Evolutionary conservation across 2,888 invertebrate genomes (phyloP).

Genomic region (Pycnomerus fuliginosus): DNA sequence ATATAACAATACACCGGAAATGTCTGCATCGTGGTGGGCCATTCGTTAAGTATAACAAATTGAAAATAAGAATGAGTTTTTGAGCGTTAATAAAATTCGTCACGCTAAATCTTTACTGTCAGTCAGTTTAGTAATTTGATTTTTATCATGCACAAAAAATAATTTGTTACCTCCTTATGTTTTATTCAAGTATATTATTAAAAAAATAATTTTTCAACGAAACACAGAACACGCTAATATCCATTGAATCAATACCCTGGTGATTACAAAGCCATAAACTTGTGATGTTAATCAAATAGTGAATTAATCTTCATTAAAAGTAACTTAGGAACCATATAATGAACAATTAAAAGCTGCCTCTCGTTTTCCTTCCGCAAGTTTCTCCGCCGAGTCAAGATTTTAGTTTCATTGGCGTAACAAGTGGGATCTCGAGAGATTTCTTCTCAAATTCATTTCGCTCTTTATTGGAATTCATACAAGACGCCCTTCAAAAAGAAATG

Average conservation of each 20-base stretch:
- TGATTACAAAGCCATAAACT: slow-evolving; percentile 22
- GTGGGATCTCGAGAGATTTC: slow-evolving; percentile 18
- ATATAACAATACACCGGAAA: no score
- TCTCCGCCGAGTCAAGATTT: slow-evolving; percentile 13
- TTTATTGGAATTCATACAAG: slow-evolving; percentile 11
- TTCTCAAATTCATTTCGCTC: slow-evolving; percentile 13
- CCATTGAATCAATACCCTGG: not conserved
- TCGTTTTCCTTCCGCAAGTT: slow-evolving; percentile 21
- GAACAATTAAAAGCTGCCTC: slow-evolving; percentile 39
- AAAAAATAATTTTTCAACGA: slow-evolving; percentile 19
- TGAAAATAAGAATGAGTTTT: slow-evolving; percentile 5
- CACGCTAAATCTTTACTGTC: slow-evolving; percentile 7
- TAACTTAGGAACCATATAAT: slow-evolving; percentile 42
- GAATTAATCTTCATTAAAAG: slow-evolving; percentile 45
- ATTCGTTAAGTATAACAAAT: no score
- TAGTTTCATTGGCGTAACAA: slow-evolving; percentile 22
- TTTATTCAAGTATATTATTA: slow-evolving; percentile 19
- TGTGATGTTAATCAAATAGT: slow-evolving; percentile 38
- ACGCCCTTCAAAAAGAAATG: no score
- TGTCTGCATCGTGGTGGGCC: no score
- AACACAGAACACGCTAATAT: slow-evolving; percentile 1
- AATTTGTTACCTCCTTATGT: slow-evolving; percentile 13
- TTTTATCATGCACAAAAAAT: slow-evolving; percentile 9
- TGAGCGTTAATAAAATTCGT: slow-evolving; percentile 2
- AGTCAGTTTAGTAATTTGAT: slow-evolving; percentile 9